Conservation (phyloP, 2,113 vertebrate genomes). For the Strix aluco region DNA sequence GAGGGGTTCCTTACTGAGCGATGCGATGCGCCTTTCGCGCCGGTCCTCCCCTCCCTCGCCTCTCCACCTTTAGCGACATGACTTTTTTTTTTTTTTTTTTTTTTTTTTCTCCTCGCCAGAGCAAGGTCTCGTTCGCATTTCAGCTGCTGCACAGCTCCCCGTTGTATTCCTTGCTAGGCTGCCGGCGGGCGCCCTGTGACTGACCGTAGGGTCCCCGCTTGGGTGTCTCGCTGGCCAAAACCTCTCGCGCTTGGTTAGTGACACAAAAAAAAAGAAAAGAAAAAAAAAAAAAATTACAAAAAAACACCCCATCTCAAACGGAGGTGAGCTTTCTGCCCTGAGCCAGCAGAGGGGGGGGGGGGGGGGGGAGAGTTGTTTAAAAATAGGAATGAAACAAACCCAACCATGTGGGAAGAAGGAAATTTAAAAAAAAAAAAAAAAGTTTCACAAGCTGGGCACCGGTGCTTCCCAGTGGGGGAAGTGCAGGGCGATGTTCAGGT, state of each 20-base stretch:
- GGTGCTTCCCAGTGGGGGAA: background rate
- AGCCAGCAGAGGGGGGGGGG: background rate
- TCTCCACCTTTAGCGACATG: constrained; percentile 54
- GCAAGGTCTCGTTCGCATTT: constrained; percentile 61
- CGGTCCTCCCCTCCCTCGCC: constrained; percentile 41
- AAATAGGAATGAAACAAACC: background rate
- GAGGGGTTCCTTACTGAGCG: constrained; percentile 78
- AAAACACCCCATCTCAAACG: fast-evolving
- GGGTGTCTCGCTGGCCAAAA: background rate
- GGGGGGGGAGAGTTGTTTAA: background rate
- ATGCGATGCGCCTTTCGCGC: background rate
- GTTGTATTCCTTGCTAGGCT: constrained; percentile 49
- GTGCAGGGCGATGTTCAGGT: constrained; percentile 8
- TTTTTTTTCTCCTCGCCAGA: constrained; percentile 16
- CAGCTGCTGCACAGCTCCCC: constrained; percentile 65
- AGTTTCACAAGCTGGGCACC: constrained; percentile 7
- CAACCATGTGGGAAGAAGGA: background rate
- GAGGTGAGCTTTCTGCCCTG: constrained; percentile 30
- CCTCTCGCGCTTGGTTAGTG: constrained; percentile 47
- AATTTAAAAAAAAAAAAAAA: background rate
- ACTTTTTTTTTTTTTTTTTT: background rate
- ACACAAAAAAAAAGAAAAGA: background rate
- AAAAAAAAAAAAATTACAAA: background rate
- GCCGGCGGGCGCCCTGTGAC: background rate
- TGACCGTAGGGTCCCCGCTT: background rate